Conservation (phyloP, 1,140 invertebrate species). For the Aethina tumida region DNA sequence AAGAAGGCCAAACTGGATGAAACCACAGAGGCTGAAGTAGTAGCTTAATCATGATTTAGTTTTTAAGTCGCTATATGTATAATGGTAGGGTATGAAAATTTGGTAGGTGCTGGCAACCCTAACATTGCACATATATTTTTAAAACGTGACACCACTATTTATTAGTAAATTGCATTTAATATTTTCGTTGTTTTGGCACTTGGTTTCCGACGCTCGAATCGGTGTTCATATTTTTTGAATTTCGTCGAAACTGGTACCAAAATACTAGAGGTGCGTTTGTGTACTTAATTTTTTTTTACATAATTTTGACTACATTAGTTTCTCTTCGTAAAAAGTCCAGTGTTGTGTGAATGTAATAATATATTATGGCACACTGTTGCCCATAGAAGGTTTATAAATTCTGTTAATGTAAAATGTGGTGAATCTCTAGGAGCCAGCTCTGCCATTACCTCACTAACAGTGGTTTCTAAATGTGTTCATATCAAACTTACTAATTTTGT, state of each 20-base stretch:
- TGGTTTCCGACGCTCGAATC: constrained; percentile 5
- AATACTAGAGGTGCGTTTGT: constrained; percentile 25
- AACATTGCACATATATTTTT: constrained; percentile 21
- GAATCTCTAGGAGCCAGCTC: constrained; percentile 31
- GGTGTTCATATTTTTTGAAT: constrained; percentile 20
- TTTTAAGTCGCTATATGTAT: constrained; percentile 20
- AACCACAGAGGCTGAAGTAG: constrained; percentile 47
- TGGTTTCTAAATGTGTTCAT: constrained; percentile 33
- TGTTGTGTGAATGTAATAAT: constrained; percentile 24
- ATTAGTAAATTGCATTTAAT: constrained; percentile 31
- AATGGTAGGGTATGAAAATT: constrained; percentile 20
- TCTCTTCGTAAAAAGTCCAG: constrained; percentile 11
- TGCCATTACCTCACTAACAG: constrained; percentile 33
- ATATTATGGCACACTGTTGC: constrained; percentile 14
- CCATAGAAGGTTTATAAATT: constrained; percentile 24
- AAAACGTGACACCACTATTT: constrained; percentile 23
- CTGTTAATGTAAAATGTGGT: constrained; percentile 25
- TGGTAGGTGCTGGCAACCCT: constrained; percentile 17
- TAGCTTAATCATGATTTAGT: constrained; percentile 43
- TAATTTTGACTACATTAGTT: constrained; percentile 13
- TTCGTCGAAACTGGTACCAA: constrained; percentile 18
- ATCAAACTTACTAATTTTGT: constrained; percentile 30
- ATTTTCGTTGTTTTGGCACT: constrained; percentile 25
- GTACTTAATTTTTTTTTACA: constrained; percentile 29
- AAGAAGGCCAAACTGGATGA: constrained; percentile 64